A percentile compares a stretch with the other conserved stretches of the same genome.
phyloP scores from a whole-genome alignment of 2,797 vertebrate genomes.

The Pygocentrus nattereri region DNA sequence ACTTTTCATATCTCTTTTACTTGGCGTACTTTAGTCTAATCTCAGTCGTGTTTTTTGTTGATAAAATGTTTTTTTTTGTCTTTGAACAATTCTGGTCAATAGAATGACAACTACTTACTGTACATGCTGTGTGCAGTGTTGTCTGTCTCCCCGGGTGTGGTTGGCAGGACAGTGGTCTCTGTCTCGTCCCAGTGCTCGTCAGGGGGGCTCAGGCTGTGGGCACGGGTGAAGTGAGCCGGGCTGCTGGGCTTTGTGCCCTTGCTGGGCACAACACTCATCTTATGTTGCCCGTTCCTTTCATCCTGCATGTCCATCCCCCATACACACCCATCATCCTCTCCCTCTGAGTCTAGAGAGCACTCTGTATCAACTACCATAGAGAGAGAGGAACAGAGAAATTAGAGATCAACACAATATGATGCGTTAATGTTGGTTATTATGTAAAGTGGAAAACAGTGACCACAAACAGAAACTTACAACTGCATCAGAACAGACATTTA shows the following conservation, averaged over 20 bases:
- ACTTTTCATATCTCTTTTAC: neutral
- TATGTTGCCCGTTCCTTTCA: conserved; percentile 76
- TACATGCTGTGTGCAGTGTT: conserved; percentile 70
- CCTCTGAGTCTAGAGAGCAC: conserved; percentile 79
- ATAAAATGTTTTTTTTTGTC: too few relatives aligned
- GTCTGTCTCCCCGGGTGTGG: conserved; percentile 60
- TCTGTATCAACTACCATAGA: conserved; percentile 71
- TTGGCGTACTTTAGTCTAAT: neutral
- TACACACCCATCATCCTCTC: conserved; percentile 79
- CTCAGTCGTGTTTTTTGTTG: neutral
- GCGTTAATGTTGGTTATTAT: too few relatives aligned
- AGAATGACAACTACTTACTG: conserved; percentile 67
- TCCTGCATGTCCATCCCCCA: conserved; percentile 80
- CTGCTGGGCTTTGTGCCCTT: conserved; percentile 78
- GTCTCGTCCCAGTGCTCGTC: conserved; percentile 61
- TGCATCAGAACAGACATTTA: neutral
- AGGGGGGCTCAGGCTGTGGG: conserved; percentile 72
- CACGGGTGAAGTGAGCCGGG: conserved; percentile 65
- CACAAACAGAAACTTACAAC: neutral
- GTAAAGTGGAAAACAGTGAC: neutral
- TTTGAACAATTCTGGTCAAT: conserved; percentile 8
- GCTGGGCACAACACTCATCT: conserved; percentile 78
- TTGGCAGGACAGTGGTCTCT: conserved; percentile 40
- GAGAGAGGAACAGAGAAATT: neutral
- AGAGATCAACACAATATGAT: too few relatives aligned